Evolutionary conservation across 2,888 invertebrate genomes (phyloP).

Genomic region (Boloria selene): DNA sequence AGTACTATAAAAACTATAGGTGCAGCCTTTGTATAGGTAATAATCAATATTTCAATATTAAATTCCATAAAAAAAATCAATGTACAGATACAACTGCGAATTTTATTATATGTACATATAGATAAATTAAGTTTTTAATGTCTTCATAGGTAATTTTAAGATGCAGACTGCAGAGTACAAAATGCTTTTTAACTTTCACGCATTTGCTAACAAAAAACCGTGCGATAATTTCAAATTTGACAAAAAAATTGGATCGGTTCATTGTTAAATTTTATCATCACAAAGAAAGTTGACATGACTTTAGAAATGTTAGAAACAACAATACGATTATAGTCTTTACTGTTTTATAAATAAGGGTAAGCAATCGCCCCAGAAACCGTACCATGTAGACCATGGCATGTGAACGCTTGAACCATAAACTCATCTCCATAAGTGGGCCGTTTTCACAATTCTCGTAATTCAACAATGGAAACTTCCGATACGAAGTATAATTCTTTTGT

Average conservation of each 20-base stretch:
- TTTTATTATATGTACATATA: too few species aligned
- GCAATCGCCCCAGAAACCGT: slow-evolving; percentile 37
- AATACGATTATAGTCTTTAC: slow-evolving; percentile 16
- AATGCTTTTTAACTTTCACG: not conserved
- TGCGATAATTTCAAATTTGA: slow-evolving; percentile 7
- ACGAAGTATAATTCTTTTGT: slow-evolving; percentile 36
- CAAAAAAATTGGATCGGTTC: slow-evolving; percentile 10
- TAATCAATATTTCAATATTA: too few species aligned
- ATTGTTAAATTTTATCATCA: slow-evolving; percentile 1
- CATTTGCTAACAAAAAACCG: not conserved
- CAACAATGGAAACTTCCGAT: slow-evolving; percentile 37
- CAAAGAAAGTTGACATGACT: slow-evolving; percentile 1
- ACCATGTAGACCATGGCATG: slow-evolving; percentile 45
- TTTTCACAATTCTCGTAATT: slow-evolving; percentile 50
- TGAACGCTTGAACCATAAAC: slow-evolving; percentile 59
- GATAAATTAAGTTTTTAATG: too few species aligned
- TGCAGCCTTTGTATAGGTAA: too few species aligned
- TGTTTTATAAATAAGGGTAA: slow-evolving; percentile 17
- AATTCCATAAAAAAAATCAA: too few species aligned
- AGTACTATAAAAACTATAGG: too few species aligned
- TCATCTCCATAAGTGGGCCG: slow-evolving; percentile 45
- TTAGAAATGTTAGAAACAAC: slow-evolving; percentile 1
- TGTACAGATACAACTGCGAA: too few species aligned
- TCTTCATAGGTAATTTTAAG: not conserved
- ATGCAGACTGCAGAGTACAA: not conserved